These are phyloP conservation scores for Amblyraja radiata DNA, from an alignment of 2,797 vertebrate genomes.

Conservation along the genomic window DNA sequence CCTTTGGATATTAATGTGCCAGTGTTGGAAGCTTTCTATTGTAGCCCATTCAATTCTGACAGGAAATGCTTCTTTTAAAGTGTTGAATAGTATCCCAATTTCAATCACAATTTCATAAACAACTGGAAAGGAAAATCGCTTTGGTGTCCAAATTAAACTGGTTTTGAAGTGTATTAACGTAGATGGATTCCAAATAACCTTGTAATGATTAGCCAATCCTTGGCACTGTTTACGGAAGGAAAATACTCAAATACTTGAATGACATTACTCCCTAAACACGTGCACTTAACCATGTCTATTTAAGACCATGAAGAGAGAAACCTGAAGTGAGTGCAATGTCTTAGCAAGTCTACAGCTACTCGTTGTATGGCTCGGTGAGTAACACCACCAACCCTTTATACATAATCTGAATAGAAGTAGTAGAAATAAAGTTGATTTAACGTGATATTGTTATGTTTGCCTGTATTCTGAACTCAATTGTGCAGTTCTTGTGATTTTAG, in stretches of 20 bases:
- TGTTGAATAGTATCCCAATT: not conserved
- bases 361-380: not conserved
- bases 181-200: not conserved
- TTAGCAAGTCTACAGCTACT: not conserved
- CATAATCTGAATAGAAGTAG: no score
- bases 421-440: no score
- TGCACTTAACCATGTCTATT: not conserved
- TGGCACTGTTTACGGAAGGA: not conserved
- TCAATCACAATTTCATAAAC: not conserved
- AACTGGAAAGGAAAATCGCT: not conserved
- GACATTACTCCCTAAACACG: not conserved
- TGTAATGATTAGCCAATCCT: not conserved
- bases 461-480: not conserved
- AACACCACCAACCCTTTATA: not conserved
- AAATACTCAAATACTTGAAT: not conserved
- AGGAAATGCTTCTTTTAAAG: not conserved
- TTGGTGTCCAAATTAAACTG: not conserved
- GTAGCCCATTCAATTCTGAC: not conserved
- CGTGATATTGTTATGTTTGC: not conserved
- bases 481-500: not conserved
- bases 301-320: not conserved
- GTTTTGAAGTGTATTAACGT: not conserved
- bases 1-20: not conserved
- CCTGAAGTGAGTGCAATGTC: not conserved
- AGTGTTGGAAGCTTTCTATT: not conserved